Conservation (phyloP, 2,888 invertebrate species). For the Teinopalpus imperialis region DNA sequence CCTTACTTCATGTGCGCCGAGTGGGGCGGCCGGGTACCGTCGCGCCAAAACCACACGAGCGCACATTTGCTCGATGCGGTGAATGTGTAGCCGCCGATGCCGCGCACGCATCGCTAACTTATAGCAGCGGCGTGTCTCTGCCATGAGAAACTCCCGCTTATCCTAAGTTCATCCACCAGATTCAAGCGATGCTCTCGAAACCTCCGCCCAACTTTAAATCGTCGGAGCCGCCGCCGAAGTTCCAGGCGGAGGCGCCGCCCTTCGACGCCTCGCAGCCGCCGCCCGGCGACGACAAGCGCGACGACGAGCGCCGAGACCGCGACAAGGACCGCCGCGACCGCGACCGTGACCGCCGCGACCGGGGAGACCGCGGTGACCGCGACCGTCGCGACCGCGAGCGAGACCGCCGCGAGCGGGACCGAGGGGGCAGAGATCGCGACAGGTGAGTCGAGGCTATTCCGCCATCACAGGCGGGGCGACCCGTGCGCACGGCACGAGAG, state of each 20-base stretch:
- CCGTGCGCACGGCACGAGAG: too few species aligned
- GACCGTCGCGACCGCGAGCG: constrained; percentile 45
- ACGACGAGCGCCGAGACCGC: constrained; percentile 48
- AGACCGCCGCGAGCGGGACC: constrained; percentile 31
- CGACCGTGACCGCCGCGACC: constrained; percentile 45
- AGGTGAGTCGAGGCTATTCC: constrained; percentile 23
- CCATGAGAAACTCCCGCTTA: too few species aligned
- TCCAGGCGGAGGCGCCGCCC: constrained; percentile 52
- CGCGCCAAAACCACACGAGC: too few species aligned
- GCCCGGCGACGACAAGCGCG: constrained; percentile 47
- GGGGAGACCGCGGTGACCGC: constrained; percentile 44
- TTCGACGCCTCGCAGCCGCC: constrained; percentile 52
- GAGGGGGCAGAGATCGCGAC: constrained; percentile 28
- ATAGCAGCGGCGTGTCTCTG: too few species aligned
- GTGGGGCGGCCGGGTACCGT: too few species aligned
- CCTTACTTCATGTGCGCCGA: too few species aligned
- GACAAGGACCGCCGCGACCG: constrained; percentile 53
- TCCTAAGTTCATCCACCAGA: constrained; percentile 48
- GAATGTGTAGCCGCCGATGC: too few species aligned
- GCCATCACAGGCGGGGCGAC: too few species aligned
- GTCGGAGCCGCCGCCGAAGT: constrained; percentile 65
- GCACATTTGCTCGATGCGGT: too few species aligned
- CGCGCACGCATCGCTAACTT: too few species aligned
- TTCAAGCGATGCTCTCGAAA: constrained; percentile 79
- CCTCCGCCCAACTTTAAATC: constrained; percentile 75